Conservation (phyloP, 2,113 vertebrate species). For the Morone chrysops region DNA sequence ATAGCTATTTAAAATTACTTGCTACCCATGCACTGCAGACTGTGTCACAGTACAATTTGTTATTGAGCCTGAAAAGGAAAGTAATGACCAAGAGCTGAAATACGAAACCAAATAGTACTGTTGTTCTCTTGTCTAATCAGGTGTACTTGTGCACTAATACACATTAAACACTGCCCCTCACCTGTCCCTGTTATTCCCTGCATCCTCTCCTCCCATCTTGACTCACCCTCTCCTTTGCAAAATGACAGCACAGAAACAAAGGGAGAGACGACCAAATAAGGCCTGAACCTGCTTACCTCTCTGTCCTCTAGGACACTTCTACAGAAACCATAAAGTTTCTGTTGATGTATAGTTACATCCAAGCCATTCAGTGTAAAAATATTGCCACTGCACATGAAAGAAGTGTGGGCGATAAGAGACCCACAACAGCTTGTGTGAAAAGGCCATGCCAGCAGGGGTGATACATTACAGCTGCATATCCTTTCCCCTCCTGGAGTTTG, state of each 20-base stretch:
- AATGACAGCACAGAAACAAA: conserved; percentile 38
- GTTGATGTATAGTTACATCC: conserved; percentile 63
- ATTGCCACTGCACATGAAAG: conserved; percentile 56
- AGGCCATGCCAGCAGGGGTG: conserved; percentile 65
- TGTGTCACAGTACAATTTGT: conserved; percentile 28
- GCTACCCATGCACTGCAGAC: conserved; percentile 40
- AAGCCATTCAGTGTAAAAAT: conserved; percentile 54
- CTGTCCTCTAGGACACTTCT: conserved; percentile 38
- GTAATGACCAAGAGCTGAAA: conserved; percentile 52
- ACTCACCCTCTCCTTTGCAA: conserved; percentile 35
- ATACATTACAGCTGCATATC: conserved; percentile 64
- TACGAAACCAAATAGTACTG: conserved; percentile 34
- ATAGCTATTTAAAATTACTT: conserved; percentile 41
- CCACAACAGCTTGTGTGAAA: conserved; percentile 72
- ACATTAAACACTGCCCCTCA: conserved; percentile 61
- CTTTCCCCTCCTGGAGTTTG: conserved; percentile 36
- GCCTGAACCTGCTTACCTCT: conserved; percentile 47
- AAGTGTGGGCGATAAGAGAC: conserved; percentile 61
- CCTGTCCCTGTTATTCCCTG: conserved; percentile 5
- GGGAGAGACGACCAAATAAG: conserved; percentile 5
- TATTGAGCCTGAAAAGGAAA: conserved; percentile 48
- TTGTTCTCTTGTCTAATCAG: conserved; percentile 65
- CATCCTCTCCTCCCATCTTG: conserved; percentile 26
- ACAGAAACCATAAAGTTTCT: conserved; percentile 45
- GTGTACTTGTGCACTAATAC: conserved; percentile 45